Percentiles rank a stretch among this genome's conserved stretches.
These are phyloP conservation scores for Austrofundulus limnaeus DNA, from an alignment of 2,113 vertebrate genomes.

Conservation along the genomic window DNA sequence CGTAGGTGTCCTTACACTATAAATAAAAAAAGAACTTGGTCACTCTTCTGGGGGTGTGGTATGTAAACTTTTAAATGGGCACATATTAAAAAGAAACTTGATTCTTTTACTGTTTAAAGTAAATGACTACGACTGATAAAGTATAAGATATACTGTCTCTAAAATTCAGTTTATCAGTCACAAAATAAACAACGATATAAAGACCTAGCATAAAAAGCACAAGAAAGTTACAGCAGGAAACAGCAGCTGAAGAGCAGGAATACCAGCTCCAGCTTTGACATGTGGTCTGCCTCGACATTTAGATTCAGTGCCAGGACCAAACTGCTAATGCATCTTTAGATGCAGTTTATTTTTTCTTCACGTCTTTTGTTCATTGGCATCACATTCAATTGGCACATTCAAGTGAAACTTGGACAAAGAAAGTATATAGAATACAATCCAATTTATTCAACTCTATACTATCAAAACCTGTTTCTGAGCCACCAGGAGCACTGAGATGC, in stretches of 20 bases:
- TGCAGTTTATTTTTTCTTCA: too few relatives aligned
- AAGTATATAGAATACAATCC: neutral
- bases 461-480: slow-evolving; percentile 1
- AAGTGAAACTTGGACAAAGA: neutral
- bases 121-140: too few relatives aligned
- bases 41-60: too few relatives aligned
- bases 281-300: neutral
- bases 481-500: neutral
- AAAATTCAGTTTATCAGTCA: too few relatives aligned
- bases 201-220: slow-evolving; percentile 15
- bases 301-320: slow-evolving; percentile 14
- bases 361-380: too few relatives aligned
- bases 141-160: too few relatives aligned
- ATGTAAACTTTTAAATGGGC: too few relatives aligned
- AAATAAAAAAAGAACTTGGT: too few relatives aligned
- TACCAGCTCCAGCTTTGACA: neutral
- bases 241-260: slow-evolving; percentile 1
- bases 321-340: slow-evolving; percentile 10
- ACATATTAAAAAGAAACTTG: too few relatives aligned
- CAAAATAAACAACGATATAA: slow-evolving; percentile 31
- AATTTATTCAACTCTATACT: neutral
- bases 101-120: too few relatives aligned
- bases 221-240: slow-evolving; percentile 9
- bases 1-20: too few relatives aligned
- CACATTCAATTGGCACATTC: neutral